These are phyloP conservation scores for Proctacanthus coquilletti DNA, from an alignment of 1,140 invertebrate species.

Conservation along the genomic window DNA sequence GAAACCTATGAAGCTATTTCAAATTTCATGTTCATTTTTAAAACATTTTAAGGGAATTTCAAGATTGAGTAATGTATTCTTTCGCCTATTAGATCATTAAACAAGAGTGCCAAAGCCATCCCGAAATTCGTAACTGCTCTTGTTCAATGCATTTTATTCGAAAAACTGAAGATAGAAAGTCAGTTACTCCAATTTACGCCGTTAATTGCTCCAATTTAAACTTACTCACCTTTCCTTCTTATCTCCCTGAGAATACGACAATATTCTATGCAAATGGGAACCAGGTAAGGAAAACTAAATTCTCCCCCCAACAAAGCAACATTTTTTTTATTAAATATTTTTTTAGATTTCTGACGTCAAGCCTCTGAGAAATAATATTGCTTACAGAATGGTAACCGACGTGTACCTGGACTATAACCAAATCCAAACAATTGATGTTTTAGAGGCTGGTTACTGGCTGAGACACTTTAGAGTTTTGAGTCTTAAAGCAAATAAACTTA, in stretches of 20 bases:
- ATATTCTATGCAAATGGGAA: constrained; percentile 21
- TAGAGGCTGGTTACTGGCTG: constrained; percentile 65
- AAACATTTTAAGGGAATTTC: no score
- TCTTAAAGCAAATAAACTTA: constrained; percentile 52
- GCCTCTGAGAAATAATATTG: constrained; percentile 44
- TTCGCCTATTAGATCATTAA: constrained; percentile 14
- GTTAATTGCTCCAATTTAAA: constrained; percentile 23
- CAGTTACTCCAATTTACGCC: constrained; percentile 34
- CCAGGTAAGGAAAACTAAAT: constrained; percentile 13
- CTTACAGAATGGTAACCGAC: constrained; percentile 48
- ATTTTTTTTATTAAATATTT: neutral
- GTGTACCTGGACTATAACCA: constrained; percentile 61
- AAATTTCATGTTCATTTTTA: no score
- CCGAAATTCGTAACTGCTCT: constrained; percentile 20
- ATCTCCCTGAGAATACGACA: constrained; percentile 23
- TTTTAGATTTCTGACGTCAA: constrained; percentile 43
- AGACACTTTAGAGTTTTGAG: constrained; percentile 55
- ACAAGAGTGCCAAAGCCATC: constrained; percentile 15
- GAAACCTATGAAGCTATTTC: no score
- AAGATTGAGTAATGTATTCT: no score
- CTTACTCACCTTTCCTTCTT: constrained; percentile 15
- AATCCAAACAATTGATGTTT: constrained; percentile 46
- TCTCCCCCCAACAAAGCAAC: no score
- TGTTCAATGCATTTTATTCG: constrained; percentile 20
- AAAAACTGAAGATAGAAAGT: constrained; percentile 14